Conservation (phyloP, 2,888 invertebrate genomes). For the Pteria penguin region DNA sequence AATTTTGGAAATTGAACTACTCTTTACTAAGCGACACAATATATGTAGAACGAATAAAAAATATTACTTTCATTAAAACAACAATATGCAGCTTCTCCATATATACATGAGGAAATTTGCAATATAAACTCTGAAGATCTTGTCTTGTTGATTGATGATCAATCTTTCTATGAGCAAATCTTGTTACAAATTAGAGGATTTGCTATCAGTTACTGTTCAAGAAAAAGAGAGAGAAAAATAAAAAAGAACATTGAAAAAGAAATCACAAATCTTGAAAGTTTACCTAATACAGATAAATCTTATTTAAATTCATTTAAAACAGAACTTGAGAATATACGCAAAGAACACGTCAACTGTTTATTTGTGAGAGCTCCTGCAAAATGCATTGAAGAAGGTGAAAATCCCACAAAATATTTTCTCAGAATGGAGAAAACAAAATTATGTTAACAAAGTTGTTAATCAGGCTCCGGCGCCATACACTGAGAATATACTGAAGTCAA, state of each 20-base stretch:
- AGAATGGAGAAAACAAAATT: constrained; percentile 8
- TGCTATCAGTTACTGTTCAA: neutral
- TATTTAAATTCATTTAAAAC: neutral
- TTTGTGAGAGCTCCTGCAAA: neutral
- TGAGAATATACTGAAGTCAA: too few species aligned
- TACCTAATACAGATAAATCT: neutral
- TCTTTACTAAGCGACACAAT: too few species aligned
- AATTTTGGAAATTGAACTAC: too few species aligned
- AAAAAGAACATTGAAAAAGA: neutral
- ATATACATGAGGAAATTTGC: neutral
- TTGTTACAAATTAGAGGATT: neutral
- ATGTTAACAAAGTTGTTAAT: constrained; percentile 1
- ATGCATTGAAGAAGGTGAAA: constrained; percentile 4
- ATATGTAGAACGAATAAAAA: neutral
- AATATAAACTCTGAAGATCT: neutral
- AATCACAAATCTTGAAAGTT: neutral
- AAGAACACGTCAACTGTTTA: neutral
- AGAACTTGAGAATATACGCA: neutral
- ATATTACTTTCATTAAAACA: neutral
- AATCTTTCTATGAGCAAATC: neutral
- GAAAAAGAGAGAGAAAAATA: neutral
- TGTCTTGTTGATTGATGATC: neutral
- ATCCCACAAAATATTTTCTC: constrained; percentile 1
- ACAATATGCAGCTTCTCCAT: neutral
- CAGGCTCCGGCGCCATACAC: too few species aligned